These are phyloP conservation scores for Exephanes ischioxanthus DNA, from an alignment of 2,888 invertebrate species.

Conservation along the genomic window DNA sequence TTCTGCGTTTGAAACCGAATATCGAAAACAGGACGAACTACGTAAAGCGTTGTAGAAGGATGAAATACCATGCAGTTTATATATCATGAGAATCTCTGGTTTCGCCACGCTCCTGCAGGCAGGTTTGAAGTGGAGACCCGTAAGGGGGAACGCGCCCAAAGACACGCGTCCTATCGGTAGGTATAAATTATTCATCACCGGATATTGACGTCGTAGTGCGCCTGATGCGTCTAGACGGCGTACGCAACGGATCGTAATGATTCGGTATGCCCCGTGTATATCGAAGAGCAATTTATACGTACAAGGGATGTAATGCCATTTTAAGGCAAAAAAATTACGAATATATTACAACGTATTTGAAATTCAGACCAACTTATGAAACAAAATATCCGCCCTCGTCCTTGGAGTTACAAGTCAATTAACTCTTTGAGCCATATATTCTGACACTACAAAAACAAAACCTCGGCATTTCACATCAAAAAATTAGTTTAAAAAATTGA, in stretches of 20 bases:
- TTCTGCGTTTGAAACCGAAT: neutral
- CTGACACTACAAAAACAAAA: no score
- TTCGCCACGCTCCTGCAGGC: constrained; percentile 16
- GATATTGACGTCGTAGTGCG: constrained; percentile 70
- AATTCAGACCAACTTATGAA: neutral
- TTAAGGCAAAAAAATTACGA: neutral
- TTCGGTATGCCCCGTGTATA: neutral
- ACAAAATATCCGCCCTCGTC: no score
- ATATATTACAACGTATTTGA: neutral
- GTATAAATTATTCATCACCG: constrained; percentile 76
- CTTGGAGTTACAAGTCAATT: no score
- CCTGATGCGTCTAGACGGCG: constrained; percentile 73
- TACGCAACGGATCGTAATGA: constrained; percentile 69
- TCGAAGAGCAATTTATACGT: constrained; percentile 16
- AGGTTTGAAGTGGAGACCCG: neutral
- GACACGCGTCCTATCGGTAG: constrained; percentile 44
- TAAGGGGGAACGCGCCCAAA: constrained; percentile 51
- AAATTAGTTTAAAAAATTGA: no score
- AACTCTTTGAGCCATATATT: no score
- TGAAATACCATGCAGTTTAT: neutral
- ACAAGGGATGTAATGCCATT: neutral
- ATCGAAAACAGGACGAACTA: neutral
- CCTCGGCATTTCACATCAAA: no score
- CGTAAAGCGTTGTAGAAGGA: neutral
- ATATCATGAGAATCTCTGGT: constrained; percentile 14